A percentile compares a stretch with the other conserved stretches of the same genome.
Evolutionary conservation across 2,797 vertebrate genomes (phyloP).

Genomic region (Loris lydekkerianus): DNA sequence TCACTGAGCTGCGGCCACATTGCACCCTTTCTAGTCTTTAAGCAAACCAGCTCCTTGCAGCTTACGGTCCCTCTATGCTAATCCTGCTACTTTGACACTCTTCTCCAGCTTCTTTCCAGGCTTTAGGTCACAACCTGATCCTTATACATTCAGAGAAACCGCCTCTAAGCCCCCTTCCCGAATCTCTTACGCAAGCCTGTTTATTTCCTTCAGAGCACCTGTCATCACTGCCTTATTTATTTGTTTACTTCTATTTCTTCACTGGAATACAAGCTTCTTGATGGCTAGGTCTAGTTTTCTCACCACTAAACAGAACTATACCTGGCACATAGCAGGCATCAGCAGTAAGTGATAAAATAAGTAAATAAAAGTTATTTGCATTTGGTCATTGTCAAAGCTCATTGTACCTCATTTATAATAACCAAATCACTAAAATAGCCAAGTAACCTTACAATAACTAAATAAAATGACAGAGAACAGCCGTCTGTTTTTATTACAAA

Average conservation of each 20-base stretch:
- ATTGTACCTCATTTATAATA: neutral
- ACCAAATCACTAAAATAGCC: neutral
- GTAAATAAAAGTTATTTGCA: neutral
- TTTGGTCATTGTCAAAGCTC: neutral
- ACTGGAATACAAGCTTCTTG: neutral
- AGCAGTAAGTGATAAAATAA: neutral
- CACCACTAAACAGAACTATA: neutral
- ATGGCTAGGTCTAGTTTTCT: neutral
- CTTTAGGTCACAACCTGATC: neutral
- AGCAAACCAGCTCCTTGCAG: neutral
- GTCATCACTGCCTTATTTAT: neutral
- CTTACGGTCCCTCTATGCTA: too few species aligned
- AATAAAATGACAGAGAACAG: neutral
- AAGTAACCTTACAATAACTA: constrained; percentile 33
- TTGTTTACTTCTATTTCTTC: neutral
- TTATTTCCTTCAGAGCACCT: neutral
- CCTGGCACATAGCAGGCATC: neutral
- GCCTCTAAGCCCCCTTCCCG: neutral
- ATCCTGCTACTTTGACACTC: neutral
- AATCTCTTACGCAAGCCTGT: too few species aligned
- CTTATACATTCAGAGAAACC: neutral
- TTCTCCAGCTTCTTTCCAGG: neutral
- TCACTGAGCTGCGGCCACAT: neutral
- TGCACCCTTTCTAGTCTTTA: neutral
- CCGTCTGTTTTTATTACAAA: constrained; percentile 17